Evolutionary conservation across 2,888 invertebrate species (phyloP).

Genomic region (Drosophila emarginata): DNA sequence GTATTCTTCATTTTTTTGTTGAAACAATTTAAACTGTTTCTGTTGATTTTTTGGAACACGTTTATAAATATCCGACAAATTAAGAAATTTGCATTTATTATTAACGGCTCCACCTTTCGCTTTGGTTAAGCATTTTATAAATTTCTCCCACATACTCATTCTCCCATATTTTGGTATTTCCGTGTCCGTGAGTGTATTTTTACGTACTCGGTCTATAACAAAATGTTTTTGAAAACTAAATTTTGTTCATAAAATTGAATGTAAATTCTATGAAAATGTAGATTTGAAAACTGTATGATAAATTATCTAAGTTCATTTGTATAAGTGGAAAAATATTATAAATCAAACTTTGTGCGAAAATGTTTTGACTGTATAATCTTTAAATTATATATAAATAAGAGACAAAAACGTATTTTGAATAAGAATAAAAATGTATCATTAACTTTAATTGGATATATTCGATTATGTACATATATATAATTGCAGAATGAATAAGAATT

Average conservation of each 20-base stretch:
- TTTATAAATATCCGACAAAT: constrained; percentile 53
- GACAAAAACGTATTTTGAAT: no score
- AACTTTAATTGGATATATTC: no score
- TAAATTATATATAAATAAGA: no score
- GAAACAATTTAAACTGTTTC: constrained; percentile 58
- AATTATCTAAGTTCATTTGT: no score
- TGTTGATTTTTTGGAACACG: constrained; percentile 72
- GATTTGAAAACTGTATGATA: no score
- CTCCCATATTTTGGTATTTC: no score
- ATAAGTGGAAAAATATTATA: no score
- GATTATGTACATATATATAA: no score
- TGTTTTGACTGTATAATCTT: no score
- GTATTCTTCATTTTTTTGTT: constrained; percentile 55
- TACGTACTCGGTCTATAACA: not conserved
- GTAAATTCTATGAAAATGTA: not conserved
- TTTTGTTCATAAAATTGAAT: not conserved
- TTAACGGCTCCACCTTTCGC: not conserved
- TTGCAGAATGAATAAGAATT: no score
- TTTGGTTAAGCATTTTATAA: constrained; percentile 50
- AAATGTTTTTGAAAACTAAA: constrained; percentile 1
- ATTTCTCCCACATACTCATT: constrained; percentile 55
- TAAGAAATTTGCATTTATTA: constrained; percentile 30
- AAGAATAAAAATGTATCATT: no score
- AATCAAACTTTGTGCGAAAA: no score
- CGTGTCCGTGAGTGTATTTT: not conserved